Conservation (phyloP, 1,140 invertebrate species). For the Pissodes strobi region DNA sequence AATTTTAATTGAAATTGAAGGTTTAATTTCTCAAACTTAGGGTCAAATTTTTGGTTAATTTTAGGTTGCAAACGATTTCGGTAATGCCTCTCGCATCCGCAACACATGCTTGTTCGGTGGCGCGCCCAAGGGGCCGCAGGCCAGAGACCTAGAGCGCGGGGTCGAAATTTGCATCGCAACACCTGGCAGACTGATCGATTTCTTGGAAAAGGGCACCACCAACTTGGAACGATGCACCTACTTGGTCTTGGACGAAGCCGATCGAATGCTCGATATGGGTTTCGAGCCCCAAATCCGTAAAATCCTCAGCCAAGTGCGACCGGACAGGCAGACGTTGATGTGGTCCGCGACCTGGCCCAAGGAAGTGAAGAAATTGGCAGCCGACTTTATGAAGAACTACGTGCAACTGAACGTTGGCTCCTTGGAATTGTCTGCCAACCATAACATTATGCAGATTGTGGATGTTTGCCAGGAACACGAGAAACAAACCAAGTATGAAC, state of each 20-base stretch:
- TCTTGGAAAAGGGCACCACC: conserved; percentile 88
- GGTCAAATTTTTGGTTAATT: no score
- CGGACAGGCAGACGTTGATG: conserved; percentile 95
- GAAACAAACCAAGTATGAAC: conserved; percentile 83
- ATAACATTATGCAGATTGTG: conserved; percentile 95
- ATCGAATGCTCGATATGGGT: conserved; percentile 93
- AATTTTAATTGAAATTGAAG: no score
- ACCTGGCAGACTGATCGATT: conserved; percentile 93
- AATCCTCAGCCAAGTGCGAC: conserved; percentile 93
- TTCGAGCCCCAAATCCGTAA: conserved; percentile 99
- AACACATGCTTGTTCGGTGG: conserved; percentile 96
- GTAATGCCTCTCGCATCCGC: no score
- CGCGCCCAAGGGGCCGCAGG: conserved; percentile 86
- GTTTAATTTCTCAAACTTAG: no score
- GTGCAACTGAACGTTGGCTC: conserved; percentile 93
- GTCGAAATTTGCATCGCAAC: conserved; percentile 92
- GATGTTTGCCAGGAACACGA: conserved; percentile 91
- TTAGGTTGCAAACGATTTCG: no score
- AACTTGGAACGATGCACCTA: conserved; percentile 92
- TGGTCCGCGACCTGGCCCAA: conserved; percentile 99
- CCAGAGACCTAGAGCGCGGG: conserved; percentile 84
- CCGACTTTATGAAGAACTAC: conserved; percentile 90
- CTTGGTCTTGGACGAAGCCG: conserved; percentile 96
- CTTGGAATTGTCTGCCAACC: conserved; percentile 89
- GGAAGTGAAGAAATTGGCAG: conserved; percentile 89